Evolutionary conservation across 2,113 vertebrate genomes (phyloP).

Genomic region (Turnix velox): DNA sequence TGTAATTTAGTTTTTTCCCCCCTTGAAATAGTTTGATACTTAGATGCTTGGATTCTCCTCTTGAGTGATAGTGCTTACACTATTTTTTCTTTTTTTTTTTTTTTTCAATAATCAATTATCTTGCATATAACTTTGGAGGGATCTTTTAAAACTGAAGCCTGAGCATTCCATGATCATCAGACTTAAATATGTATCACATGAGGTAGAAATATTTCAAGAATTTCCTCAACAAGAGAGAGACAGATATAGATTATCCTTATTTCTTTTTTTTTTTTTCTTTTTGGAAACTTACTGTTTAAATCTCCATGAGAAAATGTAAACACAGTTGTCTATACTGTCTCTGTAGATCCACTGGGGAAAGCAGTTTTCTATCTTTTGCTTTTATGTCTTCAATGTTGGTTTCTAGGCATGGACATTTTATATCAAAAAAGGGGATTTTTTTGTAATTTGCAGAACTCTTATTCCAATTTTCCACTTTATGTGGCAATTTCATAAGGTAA

Average conservation of each 20-base stretch:
- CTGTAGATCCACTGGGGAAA: not conserved
- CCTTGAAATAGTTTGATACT: not conserved
- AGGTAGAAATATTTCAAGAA: slow-evolving; percentile 55
- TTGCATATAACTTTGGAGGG: not conserved
- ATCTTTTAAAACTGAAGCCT: not conserved
- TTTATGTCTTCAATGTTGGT: not conserved
- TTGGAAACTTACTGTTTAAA: not conserved
- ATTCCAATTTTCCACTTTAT: not conserved
- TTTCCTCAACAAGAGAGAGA: slow-evolving; percentile 19
- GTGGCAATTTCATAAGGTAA: not conserved
- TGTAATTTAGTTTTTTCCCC: not conserved
- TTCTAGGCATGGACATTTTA: not conserved
- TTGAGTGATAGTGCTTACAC: not conserved
- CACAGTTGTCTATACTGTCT: not conserved
- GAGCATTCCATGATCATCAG: not conserved
- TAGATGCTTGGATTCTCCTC: not conserved
- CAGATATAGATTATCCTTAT: not conserved
- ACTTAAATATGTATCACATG: not conserved
- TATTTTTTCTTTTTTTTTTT: too few relatives aligned
- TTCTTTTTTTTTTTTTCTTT: not conserved
- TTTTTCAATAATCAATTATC: not conserved
- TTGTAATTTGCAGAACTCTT: not conserved
- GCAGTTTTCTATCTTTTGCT: not conserved
- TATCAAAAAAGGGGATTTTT: not conserved
- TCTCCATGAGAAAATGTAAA: not conserved